A percentile compares a stretch with the other conserved stretches of the same genome.
Evolutionary conservation across 2,113 vertebrate genomes (phyloP).

Genomic region (Crotalus tigris): DNA sequence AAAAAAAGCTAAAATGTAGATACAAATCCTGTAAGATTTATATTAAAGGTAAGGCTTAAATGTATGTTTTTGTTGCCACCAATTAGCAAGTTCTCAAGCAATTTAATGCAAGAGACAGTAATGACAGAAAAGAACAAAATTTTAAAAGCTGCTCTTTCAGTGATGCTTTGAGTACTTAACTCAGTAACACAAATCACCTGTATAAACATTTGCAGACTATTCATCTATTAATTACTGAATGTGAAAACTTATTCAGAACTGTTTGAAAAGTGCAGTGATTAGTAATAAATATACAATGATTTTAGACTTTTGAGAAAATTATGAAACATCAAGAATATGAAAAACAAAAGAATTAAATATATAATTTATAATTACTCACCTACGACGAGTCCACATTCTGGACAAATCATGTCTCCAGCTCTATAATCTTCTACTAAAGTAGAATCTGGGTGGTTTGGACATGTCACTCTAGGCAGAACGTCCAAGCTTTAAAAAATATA

Average conservation of each 20-base stretch:
- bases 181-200: not conserved
- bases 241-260: not conserved
- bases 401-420: constrained; percentile 98
- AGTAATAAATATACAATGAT: not conserved
- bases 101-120: not conserved
- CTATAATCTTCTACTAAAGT: constrained; percentile 97
- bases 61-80: not conserved
- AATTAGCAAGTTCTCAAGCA: not conserved
- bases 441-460: constrained; percentile 95
- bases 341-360: not conserved
- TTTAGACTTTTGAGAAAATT: not conserved
- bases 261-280: not conserved
- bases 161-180: not conserved
- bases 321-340: not conserved
- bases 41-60: not conserved
- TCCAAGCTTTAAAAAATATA: constrained; percentile 76
- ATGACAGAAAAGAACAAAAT: not conserved
- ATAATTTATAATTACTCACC: constrained; percentile 72
- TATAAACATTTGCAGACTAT: not conserved
- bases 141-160: not conserved
- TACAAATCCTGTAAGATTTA: not conserved
- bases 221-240: not conserved
- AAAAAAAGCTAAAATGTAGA: not conserved
- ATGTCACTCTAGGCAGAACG: constrained; percentile 87
- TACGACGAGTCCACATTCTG: constrained; percentile 96